These are phyloP conservation scores for Semnopithecus entellus DNA, from an alignment of 2,113 vertebrate species.

Conservation along the genomic window DNA sequence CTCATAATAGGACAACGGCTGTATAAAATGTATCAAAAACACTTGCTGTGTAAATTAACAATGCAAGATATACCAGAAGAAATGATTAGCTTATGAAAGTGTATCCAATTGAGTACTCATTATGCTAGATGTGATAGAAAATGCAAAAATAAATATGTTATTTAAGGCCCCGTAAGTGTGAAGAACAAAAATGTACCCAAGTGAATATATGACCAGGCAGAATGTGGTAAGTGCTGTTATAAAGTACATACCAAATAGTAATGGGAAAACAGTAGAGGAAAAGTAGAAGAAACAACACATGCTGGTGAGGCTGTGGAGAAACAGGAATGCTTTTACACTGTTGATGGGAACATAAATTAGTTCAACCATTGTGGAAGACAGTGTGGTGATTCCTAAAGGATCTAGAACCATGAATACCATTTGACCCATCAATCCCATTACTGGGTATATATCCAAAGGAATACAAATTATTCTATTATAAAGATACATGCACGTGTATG, in stretches of 20 bases:
- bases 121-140: neutral
- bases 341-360: no score
- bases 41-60: neutral
- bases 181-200: neutral
- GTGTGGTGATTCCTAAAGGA: no score
- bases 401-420: no score
- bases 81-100: conserved; percentile 5
- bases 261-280: neutral
- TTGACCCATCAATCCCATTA: no score
- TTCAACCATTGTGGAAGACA: no score
- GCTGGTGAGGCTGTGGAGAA: no score
- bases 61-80: neutral
- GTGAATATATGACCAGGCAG: neutral
- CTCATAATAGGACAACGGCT: neutral
- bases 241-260: neutral
- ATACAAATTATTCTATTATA: no score
- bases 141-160: neutral
- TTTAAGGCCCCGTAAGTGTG: neutral
- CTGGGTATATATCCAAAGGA: no score
- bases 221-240: neutral
- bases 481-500: no score
- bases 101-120: neutral
- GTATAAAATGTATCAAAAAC: neutral
- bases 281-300: neutral
- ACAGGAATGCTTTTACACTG: no score